These are phyloP conservation scores for Pseudochirops corinnae DNA, from an alignment of 2,797 vertebrate genomes.

Conservation along the genomic window DNA sequence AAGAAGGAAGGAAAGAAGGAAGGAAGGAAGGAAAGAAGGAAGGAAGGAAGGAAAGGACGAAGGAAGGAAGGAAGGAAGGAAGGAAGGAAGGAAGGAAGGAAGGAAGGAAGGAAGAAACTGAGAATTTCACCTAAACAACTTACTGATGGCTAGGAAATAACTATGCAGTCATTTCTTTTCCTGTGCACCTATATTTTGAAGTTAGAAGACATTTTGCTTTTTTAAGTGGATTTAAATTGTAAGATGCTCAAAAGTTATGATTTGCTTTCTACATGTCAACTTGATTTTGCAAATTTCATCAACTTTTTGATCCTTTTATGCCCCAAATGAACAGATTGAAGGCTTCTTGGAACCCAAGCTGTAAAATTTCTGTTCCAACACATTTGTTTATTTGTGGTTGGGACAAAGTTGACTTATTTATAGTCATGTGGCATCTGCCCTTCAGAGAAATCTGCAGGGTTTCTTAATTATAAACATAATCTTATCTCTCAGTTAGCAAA, in stretches of 20 bases:
- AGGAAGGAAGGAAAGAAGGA: too few species aligned
- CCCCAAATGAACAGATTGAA: slow-evolving; percentile 37
- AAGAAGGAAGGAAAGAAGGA: too few species aligned
- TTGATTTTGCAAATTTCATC: slow-evolving; percentile 22
- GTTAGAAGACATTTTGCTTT: slow-evolving; percentile 35
- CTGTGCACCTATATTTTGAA: slow-evolving; percentile 48
- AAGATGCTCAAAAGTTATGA: slow-evolving; percentile 20
- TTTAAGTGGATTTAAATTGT: slow-evolving; percentile 41
- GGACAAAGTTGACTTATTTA: slow-evolving; percentile 62
- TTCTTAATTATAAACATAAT: background rate
- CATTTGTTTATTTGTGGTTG: slow-evolving; percentile 56
- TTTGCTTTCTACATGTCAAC: background rate
- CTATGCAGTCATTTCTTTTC: slow-evolving; percentile 56
- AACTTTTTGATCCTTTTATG: slow-evolving; percentile 38
- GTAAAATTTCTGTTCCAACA: slow-evolving; percentile 43
- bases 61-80: too few species aligned
- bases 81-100: too few species aligned
- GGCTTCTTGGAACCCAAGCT: background rate
- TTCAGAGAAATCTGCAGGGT: slow-evolving; percentile 45
- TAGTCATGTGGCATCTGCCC: slow-evolving; percentile 56
- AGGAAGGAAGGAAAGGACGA: too few species aligned
- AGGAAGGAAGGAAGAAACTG: too few species aligned
- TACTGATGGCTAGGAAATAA: slow-evolving; percentile 62
- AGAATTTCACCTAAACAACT: background rate
- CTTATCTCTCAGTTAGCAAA: slow-evolving; percentile 23